Base-by-base conservation (phyloP, 2,797 vertebrate species). In the Otolemur crassicaudatus region DNA sequence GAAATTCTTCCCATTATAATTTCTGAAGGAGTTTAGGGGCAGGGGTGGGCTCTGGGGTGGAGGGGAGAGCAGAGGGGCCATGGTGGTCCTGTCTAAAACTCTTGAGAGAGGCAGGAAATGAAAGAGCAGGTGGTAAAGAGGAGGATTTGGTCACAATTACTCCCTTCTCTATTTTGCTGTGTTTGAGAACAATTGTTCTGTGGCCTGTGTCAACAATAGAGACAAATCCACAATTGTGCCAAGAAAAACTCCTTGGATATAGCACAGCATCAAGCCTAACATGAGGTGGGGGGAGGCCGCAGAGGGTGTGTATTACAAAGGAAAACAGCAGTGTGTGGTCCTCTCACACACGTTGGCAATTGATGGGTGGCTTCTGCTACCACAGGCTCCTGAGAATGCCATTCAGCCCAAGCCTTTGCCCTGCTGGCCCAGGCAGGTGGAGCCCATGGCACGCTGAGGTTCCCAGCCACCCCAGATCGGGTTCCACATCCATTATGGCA, bases 301-400 rank as follows among this genome's bases (percentile, higher is more conserved):
- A 16, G 49, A 23, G 7, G 58, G 22, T 31, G 49, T 8, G 17
- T 75, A 13, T 89, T 86, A 37, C 76, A 92, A 91, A 95, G 93
- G 96, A 75, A 96, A 97, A 92, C 73, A 92, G 81, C 8, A 10
- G 20, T 95, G 91, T 97, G 97, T 95, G 96, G 94, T 96, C 97
- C 75, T 76, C 73, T 65, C 88, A 49, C 75, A 73, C 29, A 81
- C 3, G 0, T 3, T n/a, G 72, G 53, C 86, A 87, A 34, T 11
- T 43, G 86, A 37, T 53, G 46, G 46, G 83, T 72, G 79, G 76
- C 63, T 83, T 82, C 80, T 29, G 20, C 65, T n/a, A 60, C 29
- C 90, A 60, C 34, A 27, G 58, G 25, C 75, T 67, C 14, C 92
- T 72, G 25, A 7, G 0, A 67, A 29, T 83, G 56, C 20, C 87